Conservation (phyloP, 2,888 invertebrate species). For the Resseliella maxima region DNA sequence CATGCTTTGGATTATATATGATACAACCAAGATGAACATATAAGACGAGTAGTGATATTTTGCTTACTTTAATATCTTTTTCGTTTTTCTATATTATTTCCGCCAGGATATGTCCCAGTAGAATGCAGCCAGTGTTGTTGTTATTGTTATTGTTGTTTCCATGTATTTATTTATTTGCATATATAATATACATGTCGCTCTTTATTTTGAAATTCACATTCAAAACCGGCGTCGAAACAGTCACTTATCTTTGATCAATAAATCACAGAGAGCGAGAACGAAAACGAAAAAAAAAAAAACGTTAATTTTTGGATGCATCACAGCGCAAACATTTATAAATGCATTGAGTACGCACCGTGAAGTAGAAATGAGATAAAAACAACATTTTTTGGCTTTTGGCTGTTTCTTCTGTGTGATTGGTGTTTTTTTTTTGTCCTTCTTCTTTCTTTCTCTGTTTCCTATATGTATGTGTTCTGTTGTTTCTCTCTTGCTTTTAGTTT, state of each 20-base stretch:
- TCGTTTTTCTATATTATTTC: no score
- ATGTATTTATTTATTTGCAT: background rate
- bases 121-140: background rate
- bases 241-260: conserved; percentile 29
- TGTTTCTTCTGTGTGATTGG: background rate
- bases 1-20: background rate
- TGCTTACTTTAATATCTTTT: no score
- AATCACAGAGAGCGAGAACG: background rate
- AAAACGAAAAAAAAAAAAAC: background rate
- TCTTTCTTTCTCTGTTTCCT: no score
- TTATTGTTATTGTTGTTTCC: background rate
- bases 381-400: background rate
- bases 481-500: background rate
- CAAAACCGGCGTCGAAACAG: background rate
- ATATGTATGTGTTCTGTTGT: background rate
- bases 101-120: no score
- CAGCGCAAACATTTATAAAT: background rate
- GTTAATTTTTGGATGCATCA: conserved; percentile 21
- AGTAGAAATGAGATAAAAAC: conserved; percentile 4
- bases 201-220: background rate
- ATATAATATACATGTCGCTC: background rate
- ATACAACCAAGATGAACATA: background rate
- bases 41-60: background rate
- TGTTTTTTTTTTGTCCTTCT: background rate
- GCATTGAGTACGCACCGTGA: conserved; percentile 25